Evolutionary conservation across 2,888 invertebrate genomes (phyloP).

Genomic region (Vannuccia rotundouncinata): DNA sequence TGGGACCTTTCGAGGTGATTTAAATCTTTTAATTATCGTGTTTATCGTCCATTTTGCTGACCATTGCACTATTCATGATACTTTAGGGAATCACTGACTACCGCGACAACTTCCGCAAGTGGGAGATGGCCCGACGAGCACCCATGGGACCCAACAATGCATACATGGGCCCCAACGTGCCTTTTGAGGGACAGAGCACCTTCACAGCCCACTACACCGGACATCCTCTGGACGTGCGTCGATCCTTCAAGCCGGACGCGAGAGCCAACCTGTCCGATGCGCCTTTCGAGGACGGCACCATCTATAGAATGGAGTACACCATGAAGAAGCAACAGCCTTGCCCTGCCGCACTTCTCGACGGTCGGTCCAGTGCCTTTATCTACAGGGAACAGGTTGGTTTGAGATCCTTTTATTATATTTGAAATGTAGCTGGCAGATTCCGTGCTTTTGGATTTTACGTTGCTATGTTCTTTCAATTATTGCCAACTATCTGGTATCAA

Average conservation of each 20-base stretch:
- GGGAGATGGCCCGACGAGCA: constrained; percentile 47
- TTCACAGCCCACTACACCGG: constrained; percentile 50
- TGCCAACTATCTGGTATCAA: no score
- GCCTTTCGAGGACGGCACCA: constrained; percentile 52
- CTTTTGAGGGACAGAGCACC: constrained; percentile 54
- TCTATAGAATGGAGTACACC: constrained; percentile 46
- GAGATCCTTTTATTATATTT: no score
- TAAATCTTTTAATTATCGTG: not conserved
- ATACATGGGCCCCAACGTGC: constrained; percentile 51
- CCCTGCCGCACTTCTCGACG: constrained; percentile 50
- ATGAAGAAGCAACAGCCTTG: constrained; percentile 44
- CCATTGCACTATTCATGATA: not conserved
- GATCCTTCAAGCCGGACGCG: constrained; percentile 46
- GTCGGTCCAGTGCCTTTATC: constrained; percentile 43
- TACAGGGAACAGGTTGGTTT: constrained; percentile 43
- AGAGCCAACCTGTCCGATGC: constrained; percentile 44
- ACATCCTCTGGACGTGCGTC: constrained; percentile 43
- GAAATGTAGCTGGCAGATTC: no score
- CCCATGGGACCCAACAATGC: constrained; percentile 46
- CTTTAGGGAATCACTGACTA: constrained; percentile 44
- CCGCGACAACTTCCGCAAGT: constrained; percentile 44
- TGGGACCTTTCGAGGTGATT: constrained; percentile 36
- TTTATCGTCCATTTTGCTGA: no score
- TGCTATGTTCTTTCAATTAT: no score
- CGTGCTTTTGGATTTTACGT: no score